Evolutionary conservation across 2,113 vertebrate genomes (phyloP), one percentile per base, ranked within the genome.

Genomic region (Stictonetta naevosa): DNA sequence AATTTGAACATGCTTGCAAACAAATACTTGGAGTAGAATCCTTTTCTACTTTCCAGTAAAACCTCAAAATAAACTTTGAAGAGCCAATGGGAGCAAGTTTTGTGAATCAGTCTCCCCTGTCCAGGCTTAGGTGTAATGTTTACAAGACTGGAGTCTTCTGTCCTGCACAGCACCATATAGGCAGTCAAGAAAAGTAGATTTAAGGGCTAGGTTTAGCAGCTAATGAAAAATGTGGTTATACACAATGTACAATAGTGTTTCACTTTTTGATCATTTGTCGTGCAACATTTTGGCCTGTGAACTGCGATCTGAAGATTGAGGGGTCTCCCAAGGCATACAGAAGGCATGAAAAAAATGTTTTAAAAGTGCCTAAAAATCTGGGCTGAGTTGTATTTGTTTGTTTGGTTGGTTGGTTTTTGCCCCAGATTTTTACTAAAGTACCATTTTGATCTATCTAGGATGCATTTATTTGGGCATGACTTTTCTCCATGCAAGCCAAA

Each of bases 151-250:
- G 50, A 64, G 29, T 28, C 48, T 55, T 74, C 85, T 34, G 5
- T 59, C 50, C 38, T 40, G 13, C 13, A 55, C 10, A 23, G 53
- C 53, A 40, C 48, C 50, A 44, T n/a, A 71, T 9, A 55, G 28
- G 22, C 50, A 71, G n/a, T 14, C 76, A 74, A 64, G 81, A 42
- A 74, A 88, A 82, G 36, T 44, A 82, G 69, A 82, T 73, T 50
- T 60, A 88, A 88, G 22, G 23, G 26, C 19, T 78, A 74, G 16
- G 21, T 66, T 78, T 89, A 69, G n/a, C 31, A 91, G 50, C 16
- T 71, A 83, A 89, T 83, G 60, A 89, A 86, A 95, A 86, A 83
- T 64, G n/a, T 36, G 53, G 36, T 79, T 63, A 74, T 42, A 93
- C 28, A 76, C 40, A 85, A 55, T 55, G 59, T 34, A 78, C 44